Percentiles rank a stretch among this genome's conserved stretches.
These are phyloP conservation scores for Steinernema feltiae DNA, from an alignment of 1,140 invertebrate genomes.

Conservation along the genomic window DNA sequence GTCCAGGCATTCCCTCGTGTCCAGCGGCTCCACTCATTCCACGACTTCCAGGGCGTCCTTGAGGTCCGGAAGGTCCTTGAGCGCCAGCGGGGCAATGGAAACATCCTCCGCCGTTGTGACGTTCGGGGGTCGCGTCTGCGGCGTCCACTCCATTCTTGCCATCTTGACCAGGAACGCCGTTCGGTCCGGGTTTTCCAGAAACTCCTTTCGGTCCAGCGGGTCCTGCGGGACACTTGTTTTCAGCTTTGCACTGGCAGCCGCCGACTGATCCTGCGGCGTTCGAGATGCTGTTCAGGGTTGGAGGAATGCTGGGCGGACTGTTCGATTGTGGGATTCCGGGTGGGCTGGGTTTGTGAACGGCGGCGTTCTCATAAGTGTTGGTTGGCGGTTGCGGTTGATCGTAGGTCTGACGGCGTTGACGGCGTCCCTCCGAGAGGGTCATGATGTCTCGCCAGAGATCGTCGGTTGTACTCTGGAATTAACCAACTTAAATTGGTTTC, in stretches of 20 bases:
- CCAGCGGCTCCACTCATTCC: slow-evolving; percentile 34
- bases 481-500: too few relatives aligned
- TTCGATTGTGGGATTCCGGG: slow-evolving; percentile 19
- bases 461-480: slow-evolving; percentile 32
- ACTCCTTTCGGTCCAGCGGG: slow-evolving; percentile 40
- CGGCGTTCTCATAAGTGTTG: neutral
- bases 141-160: slow-evolving; percentile 37
- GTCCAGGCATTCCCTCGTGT: slow-evolving; percentile 33
- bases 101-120: slow-evolving; percentile 28
- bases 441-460: slow-evolving; percentile 38
- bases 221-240: slow-evolving; percentile 42
- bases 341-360: slow-evolving; percentile 21
- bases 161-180: slow-evolving; percentile 36
- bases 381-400: slow-evolving; percentile 22
- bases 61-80: slow-evolving; percentile 34
- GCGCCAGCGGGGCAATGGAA: slow-evolving; percentile 40
- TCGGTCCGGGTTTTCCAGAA: slow-evolving; percentile 29
- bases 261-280: slow-evolving; percentile 23
- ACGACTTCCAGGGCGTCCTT: slow-evolving; percentile 38
- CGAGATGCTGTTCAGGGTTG: slow-evolving; percentile 27
- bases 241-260: slow-evolving; percentile 35
- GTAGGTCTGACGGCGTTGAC: slow-evolving; percentile 32
- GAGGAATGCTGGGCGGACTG: slow-evolving; percentile 29
- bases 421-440: slow-evolving; percentile 12
- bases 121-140: slow-evolving; percentile 32